A percentile compares a stretch with the other conserved stretches of the same genome.
These are phyloP conservation scores for Acleris cristana DNA, from an alignment of 2,888 invertebrate genomes.

Conservation along the genomic window DNA sequence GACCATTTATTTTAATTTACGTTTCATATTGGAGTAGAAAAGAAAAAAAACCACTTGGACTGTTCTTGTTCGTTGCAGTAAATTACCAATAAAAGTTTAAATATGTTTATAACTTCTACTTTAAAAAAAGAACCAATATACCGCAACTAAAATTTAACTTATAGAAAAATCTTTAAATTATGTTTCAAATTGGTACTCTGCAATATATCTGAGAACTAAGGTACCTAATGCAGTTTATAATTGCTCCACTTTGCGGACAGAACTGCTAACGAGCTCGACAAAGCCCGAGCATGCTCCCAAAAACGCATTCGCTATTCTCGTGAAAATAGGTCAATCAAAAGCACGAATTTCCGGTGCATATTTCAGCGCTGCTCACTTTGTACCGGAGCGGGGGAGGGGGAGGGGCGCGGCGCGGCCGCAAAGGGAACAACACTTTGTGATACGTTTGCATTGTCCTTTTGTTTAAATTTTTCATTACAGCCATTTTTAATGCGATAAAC, in stretches of 20 bases:
- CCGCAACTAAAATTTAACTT: too few relatives aligned
- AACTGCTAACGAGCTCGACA: neutral
- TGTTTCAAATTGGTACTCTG: too few relatives aligned
- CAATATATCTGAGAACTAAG: too few relatives aligned
- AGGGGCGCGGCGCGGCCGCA: neutral
- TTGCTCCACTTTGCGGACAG: neutral
- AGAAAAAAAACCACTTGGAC: too few relatives aligned
- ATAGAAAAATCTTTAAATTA: too few relatives aligned
- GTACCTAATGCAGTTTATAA: neutral
- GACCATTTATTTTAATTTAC: too few relatives aligned
- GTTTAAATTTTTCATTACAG: slow-evolving; percentile 4
- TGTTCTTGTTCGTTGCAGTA: too few relatives aligned
- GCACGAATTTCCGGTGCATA: slow-evolving; percentile 12
- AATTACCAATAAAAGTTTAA: too few relatives aligned
- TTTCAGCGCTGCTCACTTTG: slow-evolving; percentile 15
- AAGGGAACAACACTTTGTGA: slow-evolving; percentile 6
- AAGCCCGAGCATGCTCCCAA: neutral
- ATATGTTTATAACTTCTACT: too few relatives aligned
- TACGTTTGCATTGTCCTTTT: slow-evolving; percentile 1
- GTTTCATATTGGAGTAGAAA: too few relatives aligned
- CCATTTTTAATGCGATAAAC: too few relatives aligned
- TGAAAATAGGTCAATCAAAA: slow-evolving; percentile 19
- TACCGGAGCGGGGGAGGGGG: neutral
- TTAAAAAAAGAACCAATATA: too few relatives aligned
- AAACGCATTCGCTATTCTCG: neutral